Base-by-base conservation (phyloP, 35 echinoderm and acorn worm genomes). In the Heliocidaris erythrogramma region DNA sequence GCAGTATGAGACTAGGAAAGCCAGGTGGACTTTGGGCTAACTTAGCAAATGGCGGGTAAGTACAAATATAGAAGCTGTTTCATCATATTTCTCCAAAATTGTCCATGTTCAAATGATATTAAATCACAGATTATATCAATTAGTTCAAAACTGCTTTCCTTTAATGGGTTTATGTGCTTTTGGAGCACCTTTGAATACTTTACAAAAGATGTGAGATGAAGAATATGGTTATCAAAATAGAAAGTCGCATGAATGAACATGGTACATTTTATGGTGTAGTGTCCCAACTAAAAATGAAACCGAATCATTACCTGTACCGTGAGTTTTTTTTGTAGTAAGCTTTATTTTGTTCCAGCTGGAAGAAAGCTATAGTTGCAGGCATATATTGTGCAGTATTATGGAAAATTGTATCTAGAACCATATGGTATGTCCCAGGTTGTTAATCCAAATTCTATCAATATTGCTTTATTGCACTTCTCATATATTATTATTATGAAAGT, bases 21-120 rank as follows among this genome's bases (percentile, higher is more conserved):
- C 31, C 16, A 30, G 91, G 95, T 30, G 96, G 96, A 60, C 93
- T 95, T 8, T 97, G 96, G 96, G 86, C 92, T 24, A 94, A 95
- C n/a, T 85, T 97, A 48, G 95, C 96, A 30, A 97, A 97, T 85
- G 96, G 96, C 95, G 95, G 96, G 96, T 97, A 94, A 95, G 96
- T 97, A 78, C 59, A 78, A n/a, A 0, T n/a, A 78, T 7, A 27
- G 2, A 78, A 27, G 3, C 5, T n/a, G 18, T 78, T 29, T 78
- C 7, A 78, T 7, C 27, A 21, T 78, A 78, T 78, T n/a, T 17
- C 27, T 6, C 65, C 27, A 7, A 78, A 6, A 42, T 42, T 29
- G 21, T 27, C 21, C 65, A 7, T 78, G 14, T 27, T 78, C 8
- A 78, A 3, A 78, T 56, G 0, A 78, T 78, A 78, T 7, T 27